Percentiles rank a stretch among this genome's conserved stretches.
phyloP scores from a whole-genome alignment of 1,140 invertebrate species.

The Drosophila persimilis region DNA sequence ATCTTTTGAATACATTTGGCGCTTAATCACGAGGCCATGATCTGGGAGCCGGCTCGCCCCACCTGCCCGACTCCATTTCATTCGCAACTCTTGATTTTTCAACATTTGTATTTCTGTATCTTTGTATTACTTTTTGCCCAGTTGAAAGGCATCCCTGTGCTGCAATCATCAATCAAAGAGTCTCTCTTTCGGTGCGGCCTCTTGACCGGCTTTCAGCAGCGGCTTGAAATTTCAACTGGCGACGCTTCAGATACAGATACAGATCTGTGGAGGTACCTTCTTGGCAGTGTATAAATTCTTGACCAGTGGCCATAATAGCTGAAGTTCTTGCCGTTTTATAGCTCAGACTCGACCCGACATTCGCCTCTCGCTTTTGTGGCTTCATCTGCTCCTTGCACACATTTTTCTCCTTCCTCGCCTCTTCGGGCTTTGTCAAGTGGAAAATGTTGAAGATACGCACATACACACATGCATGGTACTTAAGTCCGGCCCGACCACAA shows the following conservation, averaged over 20 bases:
- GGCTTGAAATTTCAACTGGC: conserved; percentile 72
- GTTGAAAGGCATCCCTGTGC: conserved; percentile 70
- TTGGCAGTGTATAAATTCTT: conserved; percentile 61
- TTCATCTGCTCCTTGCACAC: conserved; percentile 47
- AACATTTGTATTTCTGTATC: background rate
- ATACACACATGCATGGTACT: conserved; percentile 25
- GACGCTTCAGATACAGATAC: conserved; percentile 8
- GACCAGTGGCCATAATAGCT: conserved; percentile 75
- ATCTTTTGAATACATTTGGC: conserved; percentile 82
- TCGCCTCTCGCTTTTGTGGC: conserved; percentile 64
- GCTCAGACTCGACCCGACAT: background rate
- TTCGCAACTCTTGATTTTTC: conserved; percentile 19
- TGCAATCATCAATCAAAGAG: conserved; percentile 79
- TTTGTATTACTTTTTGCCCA: conserved; percentile 40
- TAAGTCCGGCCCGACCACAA: conserved; percentile 68
- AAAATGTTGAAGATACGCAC: conserved; percentile 70
- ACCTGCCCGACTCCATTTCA: conserved; percentile 59
- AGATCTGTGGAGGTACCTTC: conserved; percentile 30
- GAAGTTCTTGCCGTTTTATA: conserved; percentile 63
- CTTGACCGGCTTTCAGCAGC: conserved; percentile 69
- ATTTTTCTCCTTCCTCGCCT: conserved; percentile 12
- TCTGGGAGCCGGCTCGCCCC: conserved; percentile 33
- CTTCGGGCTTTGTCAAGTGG: conserved; percentile 65
- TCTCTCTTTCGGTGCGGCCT: conserved; percentile 20
- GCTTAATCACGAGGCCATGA: conserved; percentile 78